Base-by-base conservation (phyloP, 2,797 vertebrate genomes). In the Lophius americanus region DNA sequence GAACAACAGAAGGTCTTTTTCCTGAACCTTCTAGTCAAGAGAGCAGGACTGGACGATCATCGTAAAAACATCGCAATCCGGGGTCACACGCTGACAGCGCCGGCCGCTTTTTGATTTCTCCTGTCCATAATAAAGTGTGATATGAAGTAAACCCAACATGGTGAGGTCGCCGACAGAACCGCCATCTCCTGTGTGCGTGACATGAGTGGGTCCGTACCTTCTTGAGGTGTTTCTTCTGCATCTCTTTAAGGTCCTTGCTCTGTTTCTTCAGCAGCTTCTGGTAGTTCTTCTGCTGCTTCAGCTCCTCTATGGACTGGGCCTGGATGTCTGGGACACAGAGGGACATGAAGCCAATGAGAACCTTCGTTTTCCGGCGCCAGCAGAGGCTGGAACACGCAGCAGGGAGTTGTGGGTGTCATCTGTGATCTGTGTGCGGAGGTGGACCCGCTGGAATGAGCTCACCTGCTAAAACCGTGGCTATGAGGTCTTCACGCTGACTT, bases 221-320 rank as follows among this genome's bases (percentile, higher is more conserved):
- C 59, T 95, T 95, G 10, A 94, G 90, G 57, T 97, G 94, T 65
- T 96, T 96, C 85, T 94, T 95, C 2, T 62, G 86, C 47, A 97
- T 79, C 48, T 97, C 95, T 67, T 94, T 93, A 35, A 96, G 73
- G 7, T 98, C 96, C 47, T 95, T 95, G 52, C 81, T 88, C n/a
- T 97, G 96, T 41, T 95, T 96, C 84, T 93, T 95, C 3, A 83
- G 46, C 14, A 96, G 78, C 71, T 96, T 97, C 61, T 85, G 9
- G 7, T 94, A 94, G 37, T 62, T 47, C 76, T 96, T 97, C 60
- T 96, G 93, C 72, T 91, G 81, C 77, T 77, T 94, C 49, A 96
- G 70, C 44, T 97, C 94, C 0, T 95, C 95, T 63, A 94, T 35
- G 0, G 93, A 81, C 43, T 86, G 78, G 0, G 88, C 87, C 13